Conservation (phyloP, 92 coral and sea anemone species). For the Anthopleura xanthogrammica region DNA sequence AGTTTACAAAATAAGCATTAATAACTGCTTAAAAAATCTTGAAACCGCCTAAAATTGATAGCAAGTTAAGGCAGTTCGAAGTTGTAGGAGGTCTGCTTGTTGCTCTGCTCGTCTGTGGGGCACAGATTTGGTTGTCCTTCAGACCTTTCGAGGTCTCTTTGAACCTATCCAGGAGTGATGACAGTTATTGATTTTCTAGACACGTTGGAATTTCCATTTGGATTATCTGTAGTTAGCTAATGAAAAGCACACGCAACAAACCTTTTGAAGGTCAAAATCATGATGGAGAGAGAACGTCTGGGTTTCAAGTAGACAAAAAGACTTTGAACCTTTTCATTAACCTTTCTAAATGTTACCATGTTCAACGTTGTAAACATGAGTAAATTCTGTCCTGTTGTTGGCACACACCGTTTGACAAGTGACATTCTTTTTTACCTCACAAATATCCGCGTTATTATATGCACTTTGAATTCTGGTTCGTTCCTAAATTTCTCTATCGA, state of each 20-base stretch:
- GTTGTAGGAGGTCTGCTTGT: background rate
- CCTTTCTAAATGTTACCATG: background rate
- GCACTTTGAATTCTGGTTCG: no score
- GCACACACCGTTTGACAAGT: no score
- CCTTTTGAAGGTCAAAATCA: background rate
- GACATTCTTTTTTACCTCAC: no score
- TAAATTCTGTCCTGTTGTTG: no score
- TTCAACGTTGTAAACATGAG: background rate
- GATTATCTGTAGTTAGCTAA: conserved; percentile 13
- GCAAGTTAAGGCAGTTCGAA: background rate
- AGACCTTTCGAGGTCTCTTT: conserved; percentile 14
- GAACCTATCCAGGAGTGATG: conserved; percentile 18
- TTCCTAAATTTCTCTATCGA: no score
- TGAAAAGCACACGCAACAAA: conserved; percentile 17
- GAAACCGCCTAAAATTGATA: background rate
- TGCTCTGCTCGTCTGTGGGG: background rate
- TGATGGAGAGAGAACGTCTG: background rate
- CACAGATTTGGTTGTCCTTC: conserved; percentile 19
- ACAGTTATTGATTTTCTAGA: conserved; percentile 40
- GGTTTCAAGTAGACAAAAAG: background rate
- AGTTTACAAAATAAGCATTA: background rate
- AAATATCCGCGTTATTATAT: no score
- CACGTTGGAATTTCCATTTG: conserved; percentile 24
- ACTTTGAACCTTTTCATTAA: background rate
- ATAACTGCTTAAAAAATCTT: background rate